Evolutionary conservation across 2,797 vertebrate genomes (phyloP).

Genomic region (Chrosomus eos): DNA sequence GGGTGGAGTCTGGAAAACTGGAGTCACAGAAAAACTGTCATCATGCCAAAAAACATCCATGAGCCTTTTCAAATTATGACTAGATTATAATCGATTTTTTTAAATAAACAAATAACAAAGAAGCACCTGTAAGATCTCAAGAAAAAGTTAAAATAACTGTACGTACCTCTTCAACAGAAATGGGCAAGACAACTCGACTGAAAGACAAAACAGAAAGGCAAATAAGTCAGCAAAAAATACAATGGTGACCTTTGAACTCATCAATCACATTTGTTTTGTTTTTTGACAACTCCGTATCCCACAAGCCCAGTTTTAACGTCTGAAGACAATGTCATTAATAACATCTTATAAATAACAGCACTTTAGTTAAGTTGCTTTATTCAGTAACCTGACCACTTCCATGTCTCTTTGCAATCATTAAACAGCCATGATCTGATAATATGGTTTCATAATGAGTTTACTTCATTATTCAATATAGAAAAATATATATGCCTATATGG

Average conservation of each 20-base stretch:
- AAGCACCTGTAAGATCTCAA: not conserved
- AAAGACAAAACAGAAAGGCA: conserved; percentile 64
- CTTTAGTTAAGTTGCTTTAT: not conserved
- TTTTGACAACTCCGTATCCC: not conserved
- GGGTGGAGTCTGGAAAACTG: not conserved
- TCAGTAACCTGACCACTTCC: not conserved
- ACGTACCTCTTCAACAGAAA: conserved; percentile 97
- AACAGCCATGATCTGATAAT: not conserved
- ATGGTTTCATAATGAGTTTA: not conserved
- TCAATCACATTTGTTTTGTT: not conserved
- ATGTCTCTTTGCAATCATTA: not conserved
- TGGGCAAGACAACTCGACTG: conserved; percentile 92
- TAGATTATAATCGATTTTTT: not conserved
- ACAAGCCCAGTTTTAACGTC: not conserved
- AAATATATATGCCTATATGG: not conserved
- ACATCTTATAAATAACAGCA: not conserved
- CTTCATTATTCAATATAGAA: too few relatives aligned
- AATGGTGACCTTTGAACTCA: conserved; percentile 10
- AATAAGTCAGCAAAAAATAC: not conserved
- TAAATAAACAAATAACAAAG: not conserved
- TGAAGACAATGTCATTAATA: not conserved
- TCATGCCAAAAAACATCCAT: not conserved
- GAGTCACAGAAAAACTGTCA: not conserved
- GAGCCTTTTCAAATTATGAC: not conserved
- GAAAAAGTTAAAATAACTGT: not conserved